Evolutionary conservation across 2,888 invertebrate genomes (phyloP).

Genomic region (Entomobrya proxima): DNA sequence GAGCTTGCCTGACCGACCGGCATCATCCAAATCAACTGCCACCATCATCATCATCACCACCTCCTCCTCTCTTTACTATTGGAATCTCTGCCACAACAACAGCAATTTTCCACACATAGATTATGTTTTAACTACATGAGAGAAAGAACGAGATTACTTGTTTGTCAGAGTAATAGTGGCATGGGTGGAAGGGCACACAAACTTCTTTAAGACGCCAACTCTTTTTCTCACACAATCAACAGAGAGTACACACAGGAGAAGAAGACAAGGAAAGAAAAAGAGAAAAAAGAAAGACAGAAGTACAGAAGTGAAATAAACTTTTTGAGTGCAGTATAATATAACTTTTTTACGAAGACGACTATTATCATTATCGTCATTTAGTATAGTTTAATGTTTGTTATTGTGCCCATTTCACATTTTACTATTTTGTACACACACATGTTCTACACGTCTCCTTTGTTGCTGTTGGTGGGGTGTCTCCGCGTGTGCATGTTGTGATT

Average conservation of each 20-base stretch:
- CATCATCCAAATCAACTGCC: constrained; percentile 14
- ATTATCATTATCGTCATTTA: constrained; percentile 54
- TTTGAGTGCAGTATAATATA: constrained; percentile 42
- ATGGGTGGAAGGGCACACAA: constrained; percentile 16
- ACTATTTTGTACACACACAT: constrained; percentile 44
- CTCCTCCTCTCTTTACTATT: not conserved
- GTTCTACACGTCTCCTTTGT: constrained; percentile 29
- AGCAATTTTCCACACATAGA: constrained; percentile 14
- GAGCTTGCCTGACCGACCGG: constrained; percentile 44
- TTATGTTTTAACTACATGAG: constrained; percentile 12
- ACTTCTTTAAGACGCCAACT: not conserved
- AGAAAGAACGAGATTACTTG: not conserved
- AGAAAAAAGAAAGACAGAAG: not conserved
- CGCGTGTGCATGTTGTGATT: not conserved
- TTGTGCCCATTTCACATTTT: constrained; percentile 51
- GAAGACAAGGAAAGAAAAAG: not conserved
- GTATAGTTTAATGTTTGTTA: constrained; percentile 53
- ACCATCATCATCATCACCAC: not conserved
- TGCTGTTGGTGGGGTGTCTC: not conserved
- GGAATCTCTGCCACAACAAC: not conserved
- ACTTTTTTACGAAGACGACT: constrained; percentile 43
- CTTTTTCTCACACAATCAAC: constrained; percentile 18
- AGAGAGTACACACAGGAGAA: not conserved
- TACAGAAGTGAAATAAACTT: constrained; percentile 40
- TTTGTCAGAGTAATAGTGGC: constrained; percentile 13